Conservation (phyloP, 2,888 invertebrate genomes). For the Torymus auratus region DNA sequence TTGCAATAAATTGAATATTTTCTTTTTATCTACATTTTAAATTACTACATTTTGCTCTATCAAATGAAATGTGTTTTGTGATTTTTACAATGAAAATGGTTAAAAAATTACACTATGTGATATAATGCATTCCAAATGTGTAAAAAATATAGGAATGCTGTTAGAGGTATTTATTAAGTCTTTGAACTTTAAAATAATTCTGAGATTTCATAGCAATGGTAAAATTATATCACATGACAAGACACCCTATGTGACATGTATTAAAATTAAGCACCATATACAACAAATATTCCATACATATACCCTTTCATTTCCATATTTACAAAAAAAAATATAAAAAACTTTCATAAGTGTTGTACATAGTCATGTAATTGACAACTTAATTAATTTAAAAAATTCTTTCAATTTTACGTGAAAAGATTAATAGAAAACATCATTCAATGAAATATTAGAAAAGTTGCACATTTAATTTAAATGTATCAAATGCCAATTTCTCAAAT, state of each 20-base stretch:
- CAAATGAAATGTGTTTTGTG: constrained; percentile 20
- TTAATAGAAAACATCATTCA: constrained; percentile 6
- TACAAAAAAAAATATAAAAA: constrained; percentile 28
- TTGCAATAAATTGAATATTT: constrained; percentile 43
- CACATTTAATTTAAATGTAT: not conserved
- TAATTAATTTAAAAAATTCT: not conserved
- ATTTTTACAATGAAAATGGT: constrained; percentile 30
- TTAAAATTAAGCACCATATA: constrained; percentile 46
- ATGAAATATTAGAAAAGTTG: not conserved
- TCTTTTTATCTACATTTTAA: constrained; percentile 38
- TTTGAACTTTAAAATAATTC: constrained; percentile 42
- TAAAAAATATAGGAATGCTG: constrained; percentile 53
- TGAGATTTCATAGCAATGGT: constrained; percentile 29
- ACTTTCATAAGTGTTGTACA: not conserved
- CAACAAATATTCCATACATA: constrained; percentile 36
- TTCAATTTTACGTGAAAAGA: not conserved
- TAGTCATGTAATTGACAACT: constrained; percentile 1
- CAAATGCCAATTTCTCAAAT: constrained; percentile 10
- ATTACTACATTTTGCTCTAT: constrained; percentile 26
- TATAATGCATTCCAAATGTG: constrained; percentile 31
- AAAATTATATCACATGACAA: constrained; percentile 55
- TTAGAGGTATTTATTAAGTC: constrained; percentile 44
- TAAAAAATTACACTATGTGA: constrained; percentile 35
- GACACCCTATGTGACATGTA: constrained; percentile 32
- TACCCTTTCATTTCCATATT: constrained; percentile 35